Evolutionary conservation across 2,797 vertebrate genomes (phyloP).

Genomic region (Tokudaia muenninki): DNA sequence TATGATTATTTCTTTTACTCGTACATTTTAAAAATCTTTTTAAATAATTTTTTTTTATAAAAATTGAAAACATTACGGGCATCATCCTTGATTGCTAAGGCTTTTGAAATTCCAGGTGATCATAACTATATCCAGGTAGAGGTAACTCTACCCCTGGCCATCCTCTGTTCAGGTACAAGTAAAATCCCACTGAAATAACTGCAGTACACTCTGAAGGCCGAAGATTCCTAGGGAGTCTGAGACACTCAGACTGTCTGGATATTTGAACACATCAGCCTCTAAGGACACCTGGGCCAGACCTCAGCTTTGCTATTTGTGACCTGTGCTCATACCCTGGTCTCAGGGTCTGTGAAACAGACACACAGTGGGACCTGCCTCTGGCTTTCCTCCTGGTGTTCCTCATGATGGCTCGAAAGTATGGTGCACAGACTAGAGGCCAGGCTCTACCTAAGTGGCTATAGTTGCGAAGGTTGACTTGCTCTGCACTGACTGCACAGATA

Average conservation of each 20-base stretch:
- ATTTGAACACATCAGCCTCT: not conserved
- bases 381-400: not conserved
- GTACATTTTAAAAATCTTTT: conserved; percentile 38
- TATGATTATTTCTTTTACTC: conserved; percentile 39
- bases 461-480: not conserved
- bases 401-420: not conserved
- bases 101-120: conserved; percentile 7
- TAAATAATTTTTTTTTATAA: not conserved
- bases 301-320: not conserved
- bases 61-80: not conserved
- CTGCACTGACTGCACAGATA: not conserved
- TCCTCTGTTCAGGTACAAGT: not conserved
- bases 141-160: not conserved
- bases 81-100: not conserved
- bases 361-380: not conserved
- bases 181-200: not conserved
- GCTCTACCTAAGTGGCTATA: not conserved
- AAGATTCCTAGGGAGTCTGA: not conserved
- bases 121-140: not conserved
- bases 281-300: not conserved
- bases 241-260: not conserved
- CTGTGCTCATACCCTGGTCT: not conserved
- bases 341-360: not conserved
- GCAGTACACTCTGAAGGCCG: not conserved
- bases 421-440: not conserved